Evolutionary conservation across 2,113 vertebrate species (phyloP).

Genomic region (Synodontis membranacea): DNA sequence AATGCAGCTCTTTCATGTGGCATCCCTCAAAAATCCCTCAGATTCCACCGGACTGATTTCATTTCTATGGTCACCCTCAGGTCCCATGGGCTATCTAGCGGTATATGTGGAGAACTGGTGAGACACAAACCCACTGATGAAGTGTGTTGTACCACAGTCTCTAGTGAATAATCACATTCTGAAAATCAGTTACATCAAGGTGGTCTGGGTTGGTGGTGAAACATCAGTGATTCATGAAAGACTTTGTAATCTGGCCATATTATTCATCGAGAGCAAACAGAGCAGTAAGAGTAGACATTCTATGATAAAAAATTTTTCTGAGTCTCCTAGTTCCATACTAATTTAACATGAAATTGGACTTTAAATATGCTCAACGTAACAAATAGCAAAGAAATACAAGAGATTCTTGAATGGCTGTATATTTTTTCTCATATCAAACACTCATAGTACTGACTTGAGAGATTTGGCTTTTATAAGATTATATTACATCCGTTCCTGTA

Average conservation of each 20-base stretch:
- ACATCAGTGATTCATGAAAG: not conserved
- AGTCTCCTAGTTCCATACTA: not conserved
- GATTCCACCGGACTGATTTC: constrained; percentile 65
- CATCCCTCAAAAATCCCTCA: constrained; percentile 54
- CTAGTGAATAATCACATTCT: not conserved
- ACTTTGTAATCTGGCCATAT: not conserved
- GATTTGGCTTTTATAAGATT: constrained; percentile 20
- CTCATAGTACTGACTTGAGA: not conserved
- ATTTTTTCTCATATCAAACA: constrained; percentile 1
- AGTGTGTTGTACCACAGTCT: not conserved
- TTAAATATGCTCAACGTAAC: not conserved
- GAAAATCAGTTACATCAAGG: constrained; percentile 9
- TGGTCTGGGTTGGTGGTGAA: constrained; percentile 19
- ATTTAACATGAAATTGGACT: not conserved
- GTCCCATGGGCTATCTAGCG: constrained; percentile 46
- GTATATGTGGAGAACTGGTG: constrained; percentile 54
- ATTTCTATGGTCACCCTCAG: constrained; percentile 55
- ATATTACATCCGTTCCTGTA: constrained; percentile 29
- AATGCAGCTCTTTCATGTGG: constrained; percentile 66
- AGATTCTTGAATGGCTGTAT: not conserved
- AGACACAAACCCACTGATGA: constrained; percentile 13
- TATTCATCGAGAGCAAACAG: not conserved
- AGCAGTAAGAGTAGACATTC: not conserved
- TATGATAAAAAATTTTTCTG: too few relatives aligned
- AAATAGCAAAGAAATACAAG: not conserved